A percentile compares a stretch with the other conserved stretches of the same genome.
Conservation (phyloP, 30 jellyfish, hydroid and myxozoan genomes). For the Chrysaora quinquecirrha region DNA sequence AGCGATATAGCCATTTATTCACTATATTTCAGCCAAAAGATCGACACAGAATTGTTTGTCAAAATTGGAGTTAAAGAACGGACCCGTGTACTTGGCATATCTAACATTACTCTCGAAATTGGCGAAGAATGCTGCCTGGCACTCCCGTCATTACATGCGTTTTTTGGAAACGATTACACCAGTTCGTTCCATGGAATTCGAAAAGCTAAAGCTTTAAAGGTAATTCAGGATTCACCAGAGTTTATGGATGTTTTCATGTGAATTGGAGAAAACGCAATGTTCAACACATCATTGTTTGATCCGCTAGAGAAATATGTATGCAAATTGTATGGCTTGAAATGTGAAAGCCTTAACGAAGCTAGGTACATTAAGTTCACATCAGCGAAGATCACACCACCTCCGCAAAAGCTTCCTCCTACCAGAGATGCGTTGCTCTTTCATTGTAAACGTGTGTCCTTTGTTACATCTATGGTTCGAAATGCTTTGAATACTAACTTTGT, state of each 20-base stretch:
- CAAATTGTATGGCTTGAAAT: conserved; percentile 22
- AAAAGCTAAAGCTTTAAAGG: conserved; percentile 10
- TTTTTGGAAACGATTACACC: conserved; percentile 47
- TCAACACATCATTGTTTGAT: background rate
- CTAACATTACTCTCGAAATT: background rate
- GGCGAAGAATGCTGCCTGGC: conserved; percentile 5
- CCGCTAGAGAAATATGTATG: conserved; percentile 36
- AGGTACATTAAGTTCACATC: conserved; percentile 17
- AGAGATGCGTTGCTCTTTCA: conserved; percentile 29
- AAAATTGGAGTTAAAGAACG: background rate
- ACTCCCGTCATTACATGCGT: conserved; percentile 30
- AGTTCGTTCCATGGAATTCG: conserved; percentile 50
- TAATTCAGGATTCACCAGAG: background rate
- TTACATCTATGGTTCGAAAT: conserved; percentile 7
- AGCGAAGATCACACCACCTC: conserved; percentile 7
- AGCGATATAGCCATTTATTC: conserved; percentile 35
- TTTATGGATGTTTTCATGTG: background rate
- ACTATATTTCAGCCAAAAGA: conserved; percentile 15
- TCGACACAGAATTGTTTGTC: background rate
- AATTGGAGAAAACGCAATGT: conserved; percentile 1
- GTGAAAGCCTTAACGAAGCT: conserved; percentile 19
- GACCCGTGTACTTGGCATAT: conserved; percentile 5
- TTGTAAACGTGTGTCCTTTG: conserved; percentile 17
- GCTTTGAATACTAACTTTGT: background rate
- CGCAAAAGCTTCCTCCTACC: conserved; percentile 57